Base-by-base conservation (phyloP, 2,113 vertebrate species). In the Pantherophis guttatus region DNA sequence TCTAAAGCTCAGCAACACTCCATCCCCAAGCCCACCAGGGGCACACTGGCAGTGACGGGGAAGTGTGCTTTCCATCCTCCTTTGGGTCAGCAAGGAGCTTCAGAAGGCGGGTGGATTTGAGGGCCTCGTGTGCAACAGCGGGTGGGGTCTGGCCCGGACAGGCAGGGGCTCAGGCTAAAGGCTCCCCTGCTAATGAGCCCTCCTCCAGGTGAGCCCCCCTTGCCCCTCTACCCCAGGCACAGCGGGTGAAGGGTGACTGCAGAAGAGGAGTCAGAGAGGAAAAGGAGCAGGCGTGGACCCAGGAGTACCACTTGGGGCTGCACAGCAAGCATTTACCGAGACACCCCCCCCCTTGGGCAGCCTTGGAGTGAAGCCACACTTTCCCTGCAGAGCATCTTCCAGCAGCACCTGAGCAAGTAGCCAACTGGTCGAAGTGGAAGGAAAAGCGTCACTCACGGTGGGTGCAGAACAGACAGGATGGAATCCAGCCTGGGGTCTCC, bases 11-110 rank as follows among this genome's bases (percentile, higher is more conserved):
- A 70, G 12, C 29, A 33, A 29, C 12, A 29, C 2, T 13, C 65
- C 0, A 0, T 7, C 12, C 70, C n/a, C n/a, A 39, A 39, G n/a
- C n/a, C 5, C 70, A 33, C 70, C n/a, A 19, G n/a, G n/a, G 6
- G n/a, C 70, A 33, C 70, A 17, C 15, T 2, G n/a, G 7, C 3
- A 0, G 15, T 1, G 15, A 39, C 0, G n/a, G n/a, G 33, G 13
- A 5, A 33, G 65, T 17, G 24, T 1, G 26, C 4, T 65, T n/a
- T 13, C 62, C 1, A 1, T 29, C 62, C 62, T 65, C 13, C 13
- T 75, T 75, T 33, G n/a, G 65, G 13, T 15, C n/a, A 75, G 13
- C 2, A 7, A 17, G n/a, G 70, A 81, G 0, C 29, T 33, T n/a
- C n/a, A 75, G 70, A 17, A 75, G 13, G 70, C 0, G 2, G 13